These are phyloP conservation scores for Caenorhabditis sp. DNA, from an alignment of 2,888 invertebrate genomes.

Conservation along the genomic window DNA sequence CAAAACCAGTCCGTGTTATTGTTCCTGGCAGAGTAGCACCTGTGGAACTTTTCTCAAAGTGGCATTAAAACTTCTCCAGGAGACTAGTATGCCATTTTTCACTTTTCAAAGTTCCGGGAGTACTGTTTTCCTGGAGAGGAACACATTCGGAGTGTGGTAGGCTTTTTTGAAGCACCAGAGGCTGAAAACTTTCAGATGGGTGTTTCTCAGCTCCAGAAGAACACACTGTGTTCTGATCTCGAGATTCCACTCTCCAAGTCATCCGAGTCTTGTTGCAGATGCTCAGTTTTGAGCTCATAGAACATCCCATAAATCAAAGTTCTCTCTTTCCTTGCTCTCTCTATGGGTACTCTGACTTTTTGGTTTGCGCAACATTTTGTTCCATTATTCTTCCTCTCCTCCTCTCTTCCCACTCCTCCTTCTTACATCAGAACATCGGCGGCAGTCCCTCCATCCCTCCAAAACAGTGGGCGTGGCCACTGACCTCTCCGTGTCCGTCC, in stretches of 20 bases:
- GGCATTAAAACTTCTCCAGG: neutral
- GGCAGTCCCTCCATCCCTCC: constrained; percentile 16
- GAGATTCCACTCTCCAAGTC: neutral
- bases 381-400: constrained; percentile 45
- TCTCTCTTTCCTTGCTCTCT: constrained; percentile 11
- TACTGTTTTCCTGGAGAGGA: neutral
- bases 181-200: too few relatives aligned
- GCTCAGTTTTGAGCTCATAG: constrained; percentile 17
- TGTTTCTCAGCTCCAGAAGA: too few relatives aligned
- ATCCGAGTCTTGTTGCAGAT: neutral
- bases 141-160: neutral
- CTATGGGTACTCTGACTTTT: constrained; percentile 32
- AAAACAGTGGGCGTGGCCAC: constrained; percentile 55
- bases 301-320: constrained; percentile 55
- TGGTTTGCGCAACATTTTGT: constrained; percentile 41
- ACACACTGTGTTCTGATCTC: too few relatives aligned
- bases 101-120: neutral
- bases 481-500: constrained; percentile 55
- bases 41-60: neutral
- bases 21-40: neutral
- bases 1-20: constrained; percentile 2
- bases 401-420: constrained; percentile 10
- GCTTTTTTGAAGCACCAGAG: too few relatives aligned
- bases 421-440: constrained; percentile 45
- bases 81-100: constrained; percentile 3